phyloP scores from a whole-genome alignment of 2,113 vertebrate species.

The Sander lucioperca region DNA sequence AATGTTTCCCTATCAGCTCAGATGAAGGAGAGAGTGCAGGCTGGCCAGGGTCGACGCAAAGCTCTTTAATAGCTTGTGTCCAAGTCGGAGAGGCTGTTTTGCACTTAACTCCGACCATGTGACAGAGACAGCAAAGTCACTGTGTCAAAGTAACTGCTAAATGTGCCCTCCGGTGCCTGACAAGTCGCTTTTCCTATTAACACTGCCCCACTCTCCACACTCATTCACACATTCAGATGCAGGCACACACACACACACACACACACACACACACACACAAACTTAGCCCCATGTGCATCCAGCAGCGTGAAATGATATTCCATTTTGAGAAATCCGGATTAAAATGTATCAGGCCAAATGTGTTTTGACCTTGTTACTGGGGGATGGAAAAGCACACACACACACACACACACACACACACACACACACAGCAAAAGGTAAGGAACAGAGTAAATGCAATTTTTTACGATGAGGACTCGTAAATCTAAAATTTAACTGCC shows the following conservation, averaged over 20 bases:
- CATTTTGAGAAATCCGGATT: conserved; percentile 85
- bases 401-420: conserved; percentile 16
- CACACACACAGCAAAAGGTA: conserved; percentile 51
- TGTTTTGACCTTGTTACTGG: conserved; percentile 83
- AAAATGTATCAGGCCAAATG: conserved; percentile 82
- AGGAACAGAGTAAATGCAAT: conserved; percentile 33
- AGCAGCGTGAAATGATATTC: conserved; percentile 82
- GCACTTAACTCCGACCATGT: conserved; percentile 77
- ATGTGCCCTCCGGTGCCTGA: conserved; percentile 73
- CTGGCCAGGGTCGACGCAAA: conserved; percentile 60
- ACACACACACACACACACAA: conserved; percentile 46
- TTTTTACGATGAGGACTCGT: neutral
- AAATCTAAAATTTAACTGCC: conserved; percentile 23
- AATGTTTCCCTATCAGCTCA: conserved; percentile 63
- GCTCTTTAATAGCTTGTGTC: conserved; percentile 77
- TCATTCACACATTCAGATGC: conserved; percentile 50
- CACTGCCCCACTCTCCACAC: conserved; percentile 50
- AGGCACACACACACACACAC: conserved; percentile 27
- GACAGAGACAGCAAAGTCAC: conserved; percentile 76
- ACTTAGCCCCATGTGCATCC: conserved; percentile 68
- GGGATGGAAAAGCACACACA: conserved; percentile 56
- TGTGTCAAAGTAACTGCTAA: conserved; percentile 79
- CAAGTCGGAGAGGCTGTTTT: conserved; percentile 65
- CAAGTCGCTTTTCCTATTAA: conserved; percentile 79
- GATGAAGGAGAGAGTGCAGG: conserved; percentile 45